A percentile compares a stretch with the other conserved stretches of the same genome.
Evolutionary conservation across 2,888 invertebrate species (phyloP).

Genomic region (Dryadula phaetusa): DNA sequence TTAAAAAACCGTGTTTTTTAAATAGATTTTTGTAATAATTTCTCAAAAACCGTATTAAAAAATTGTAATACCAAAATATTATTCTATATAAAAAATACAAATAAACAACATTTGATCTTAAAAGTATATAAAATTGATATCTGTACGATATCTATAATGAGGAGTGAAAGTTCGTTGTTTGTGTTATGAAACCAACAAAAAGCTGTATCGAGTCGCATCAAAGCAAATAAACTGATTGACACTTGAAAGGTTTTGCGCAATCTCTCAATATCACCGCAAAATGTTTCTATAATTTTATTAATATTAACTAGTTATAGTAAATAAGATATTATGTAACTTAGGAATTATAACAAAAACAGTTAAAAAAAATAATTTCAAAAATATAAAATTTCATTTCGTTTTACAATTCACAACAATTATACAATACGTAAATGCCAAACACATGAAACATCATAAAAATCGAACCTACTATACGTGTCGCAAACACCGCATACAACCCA

Average conservation of each 20-base stretch:
- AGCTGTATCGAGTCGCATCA: slow-evolving; percentile 2
- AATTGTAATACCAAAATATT: background rate
- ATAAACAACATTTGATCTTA: background rate
- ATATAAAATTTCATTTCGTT: background rate
- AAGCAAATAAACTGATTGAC: slow-evolving; percentile 4
- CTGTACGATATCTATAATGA: too few relatives aligned
- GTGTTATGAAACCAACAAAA: slow-evolving; percentile 1
- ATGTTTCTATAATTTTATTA: background rate
- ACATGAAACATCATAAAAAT: background rate
- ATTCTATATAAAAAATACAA: background rate
- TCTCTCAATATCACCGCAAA: background rate
- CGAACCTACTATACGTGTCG: background rate
- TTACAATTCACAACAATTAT: background rate
- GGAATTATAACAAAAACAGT: background rate
- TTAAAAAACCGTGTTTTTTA: background rate
- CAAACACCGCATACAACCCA: background rate
- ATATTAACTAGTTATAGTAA: background rate
- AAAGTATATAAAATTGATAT: background rate
- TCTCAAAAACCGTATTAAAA: background rate
- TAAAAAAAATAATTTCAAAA: background rate
- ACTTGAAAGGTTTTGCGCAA: background rate
- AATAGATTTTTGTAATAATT: background rate
- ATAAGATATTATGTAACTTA: background rate
- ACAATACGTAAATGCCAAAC: background rate
- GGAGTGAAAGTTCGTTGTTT: slow-evolving; percentile 9